These are phyloP conservation scores for Himantopus leucocephalus DNA, from an alignment of 2,113 vertebrate genomes.

Conservation along the genomic window DNA sequence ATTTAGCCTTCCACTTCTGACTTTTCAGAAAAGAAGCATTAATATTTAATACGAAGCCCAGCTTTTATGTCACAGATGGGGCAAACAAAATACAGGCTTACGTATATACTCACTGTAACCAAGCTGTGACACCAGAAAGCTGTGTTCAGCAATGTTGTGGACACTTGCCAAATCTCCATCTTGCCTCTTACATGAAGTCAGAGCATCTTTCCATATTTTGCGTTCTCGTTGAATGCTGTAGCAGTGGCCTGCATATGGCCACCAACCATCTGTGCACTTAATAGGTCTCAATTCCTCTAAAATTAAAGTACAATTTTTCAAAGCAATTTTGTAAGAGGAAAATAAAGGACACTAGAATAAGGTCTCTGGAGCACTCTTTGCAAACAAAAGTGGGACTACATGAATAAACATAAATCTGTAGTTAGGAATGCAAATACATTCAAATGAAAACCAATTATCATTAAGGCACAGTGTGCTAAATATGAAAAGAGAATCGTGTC, in stretches of 20 bases:
- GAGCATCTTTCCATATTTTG: conserved; percentile 82
- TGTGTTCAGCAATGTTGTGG: conserved; percentile 86
- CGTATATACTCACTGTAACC: conserved; percentile 82
- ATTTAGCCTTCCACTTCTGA: neutral
- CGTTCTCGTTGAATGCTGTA: conserved; percentile 80
- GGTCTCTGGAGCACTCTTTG: neutral
- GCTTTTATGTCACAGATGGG: neutral
- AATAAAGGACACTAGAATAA: neutral
- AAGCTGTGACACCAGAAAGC: conserved; percentile 87
- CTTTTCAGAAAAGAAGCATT: neutral
- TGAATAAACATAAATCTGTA: neutral
- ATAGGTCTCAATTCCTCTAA: conserved; percentile 42
- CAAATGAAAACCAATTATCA: neutral
- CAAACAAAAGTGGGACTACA: neutral
- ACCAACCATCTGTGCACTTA: conserved; percentile 83
- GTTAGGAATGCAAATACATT: neutral
- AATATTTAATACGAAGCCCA: neutral
- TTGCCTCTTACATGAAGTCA: conserved; percentile 80
- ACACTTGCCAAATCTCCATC: conserved; percentile 86
- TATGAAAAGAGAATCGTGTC: neutral
- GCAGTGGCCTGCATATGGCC: conserved; percentile 84
- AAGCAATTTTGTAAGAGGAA: neutral
- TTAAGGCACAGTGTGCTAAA: neutral
- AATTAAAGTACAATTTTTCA: neutral
- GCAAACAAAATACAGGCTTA: neutral